Percentiles rank a stretch among this genome's conserved stretches.
Evolutionary conservation across 1,140 invertebrate genomes (phyloP).

Genomic region (Aleiodes sp.): DNA sequence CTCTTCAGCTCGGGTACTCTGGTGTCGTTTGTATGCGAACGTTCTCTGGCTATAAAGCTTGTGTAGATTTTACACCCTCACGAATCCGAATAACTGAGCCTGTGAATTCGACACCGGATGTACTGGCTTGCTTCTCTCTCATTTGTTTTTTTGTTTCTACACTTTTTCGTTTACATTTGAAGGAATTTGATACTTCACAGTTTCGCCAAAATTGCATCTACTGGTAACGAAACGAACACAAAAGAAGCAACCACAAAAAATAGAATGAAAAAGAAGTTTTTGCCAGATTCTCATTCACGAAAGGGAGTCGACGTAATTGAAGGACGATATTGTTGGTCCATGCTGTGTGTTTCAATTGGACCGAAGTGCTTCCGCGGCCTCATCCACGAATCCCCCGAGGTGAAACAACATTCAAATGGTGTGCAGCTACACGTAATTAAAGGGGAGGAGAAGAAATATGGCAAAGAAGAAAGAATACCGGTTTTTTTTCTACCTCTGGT

Average conservation of each 20-base stretch:
- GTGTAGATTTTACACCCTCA: constrained; percentile 28
- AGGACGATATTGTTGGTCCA: background rate
- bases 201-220: constrained; percentile 21
- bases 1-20: background rate
- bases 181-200: constrained; percentile 17
- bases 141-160: constrained; percentile 2
- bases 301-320: background rate
- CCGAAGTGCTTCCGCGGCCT: background rate
- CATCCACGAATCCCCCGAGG: background rate
- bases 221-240: background rate
- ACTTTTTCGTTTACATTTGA: background rate
- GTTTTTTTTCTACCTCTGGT: background rate
- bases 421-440: background rate
- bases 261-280: background rate
- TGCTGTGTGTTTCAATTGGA: background rate
- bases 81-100: background rate
- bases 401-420: background rate
- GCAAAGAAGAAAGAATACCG: background rate
- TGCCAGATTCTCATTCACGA: background rate
- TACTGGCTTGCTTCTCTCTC: background rate
- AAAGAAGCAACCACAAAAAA: background rate
- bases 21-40: background rate
- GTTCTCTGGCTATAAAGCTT: background rate
- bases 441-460: constrained; percentile 4
- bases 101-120: constrained; percentile 30